Percentiles rank a stretch among this genome's conserved stretches.
Conservation (phyloP, 2,888 invertebrate genomes). For the Abrostola triplasia region DNA sequence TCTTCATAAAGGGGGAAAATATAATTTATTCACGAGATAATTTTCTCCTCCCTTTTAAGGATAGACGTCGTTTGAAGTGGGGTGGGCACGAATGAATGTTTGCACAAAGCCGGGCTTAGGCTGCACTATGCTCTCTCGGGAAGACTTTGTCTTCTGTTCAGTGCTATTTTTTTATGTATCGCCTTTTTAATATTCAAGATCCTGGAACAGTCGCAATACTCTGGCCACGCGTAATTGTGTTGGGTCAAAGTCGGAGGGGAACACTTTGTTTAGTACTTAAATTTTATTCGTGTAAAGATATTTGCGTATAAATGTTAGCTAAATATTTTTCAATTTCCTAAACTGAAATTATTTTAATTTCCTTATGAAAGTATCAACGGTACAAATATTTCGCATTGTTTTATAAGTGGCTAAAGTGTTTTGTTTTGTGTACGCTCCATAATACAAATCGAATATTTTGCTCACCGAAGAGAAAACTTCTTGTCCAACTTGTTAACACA, state of each 20-base stretch:
- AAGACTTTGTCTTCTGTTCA: conserved; percentile 64
- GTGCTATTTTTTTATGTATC: conserved; percentile 52
- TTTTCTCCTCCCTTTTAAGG: conserved; percentile 85
- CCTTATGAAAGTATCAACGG: too few relatives aligned
- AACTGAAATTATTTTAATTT: too few relatives aligned
- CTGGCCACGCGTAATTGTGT: conserved; percentile 43
- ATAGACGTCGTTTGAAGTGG: conserved; percentile 79
- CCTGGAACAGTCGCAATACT: conserved; percentile 27
- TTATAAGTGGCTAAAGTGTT: too few relatives aligned
- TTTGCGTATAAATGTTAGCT: too few relatives aligned
- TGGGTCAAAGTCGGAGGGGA: conserved; percentile 24
- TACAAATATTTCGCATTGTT: too few relatives aligned
- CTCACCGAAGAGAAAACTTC: too few relatives aligned
- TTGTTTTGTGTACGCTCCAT: too few relatives aligned
- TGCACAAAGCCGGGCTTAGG: conserved; percentile 69
- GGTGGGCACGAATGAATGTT: conserved; percentile 81
- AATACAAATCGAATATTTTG: too few relatives aligned
- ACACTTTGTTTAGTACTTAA: conserved; percentile 6
- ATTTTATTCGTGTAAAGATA: too few relatives aligned
- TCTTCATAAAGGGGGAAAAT: conserved; percentile 87
- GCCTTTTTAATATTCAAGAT: conserved; percentile 52
- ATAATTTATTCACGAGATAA: conserved; percentile 89
- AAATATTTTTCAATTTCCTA: too few relatives aligned
- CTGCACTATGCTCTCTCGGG: conserved; percentile 58
- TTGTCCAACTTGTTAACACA: too few relatives aligned